Evolutionary conservation across 2,888 invertebrate species (phyloP).

Genomic region (Calameuta idolon): DNA sequence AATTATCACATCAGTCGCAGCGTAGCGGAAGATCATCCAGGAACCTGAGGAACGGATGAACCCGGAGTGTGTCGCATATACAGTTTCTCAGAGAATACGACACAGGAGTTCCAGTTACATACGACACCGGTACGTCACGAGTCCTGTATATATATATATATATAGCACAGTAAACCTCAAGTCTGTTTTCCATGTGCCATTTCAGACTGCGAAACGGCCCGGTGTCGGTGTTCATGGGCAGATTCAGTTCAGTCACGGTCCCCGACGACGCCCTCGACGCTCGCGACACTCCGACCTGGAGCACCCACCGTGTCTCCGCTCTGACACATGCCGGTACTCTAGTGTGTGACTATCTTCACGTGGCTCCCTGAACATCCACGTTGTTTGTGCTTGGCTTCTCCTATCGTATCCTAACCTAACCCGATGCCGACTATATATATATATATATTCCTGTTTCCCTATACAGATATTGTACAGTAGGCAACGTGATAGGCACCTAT

Average conservation of each 20-base stretch:
- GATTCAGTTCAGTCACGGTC: slow-evolving; percentile 63
- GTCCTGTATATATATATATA: not conserved
- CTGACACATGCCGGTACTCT: slow-evolving; percentile 39
- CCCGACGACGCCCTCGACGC: slow-evolving; percentile 52
- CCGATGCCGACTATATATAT: no score
- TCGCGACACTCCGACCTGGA: slow-evolving; percentile 50
- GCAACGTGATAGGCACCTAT: no score
- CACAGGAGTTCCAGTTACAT: slow-evolving; percentile 55
- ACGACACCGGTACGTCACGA: slow-evolving; percentile 30
- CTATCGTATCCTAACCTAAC: not conserved
- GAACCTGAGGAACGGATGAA: no score
- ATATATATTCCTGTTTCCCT: no score
- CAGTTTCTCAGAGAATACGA: slow-evolving; percentile 57
- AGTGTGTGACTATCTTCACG: slow-evolving; percentile 1
- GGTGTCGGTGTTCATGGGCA: slow-evolving; percentile 57
- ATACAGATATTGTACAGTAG: no score
- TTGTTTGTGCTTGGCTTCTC: not conserved
- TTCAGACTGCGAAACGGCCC: slow-evolving; percentile 13
- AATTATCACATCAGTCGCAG: no score
- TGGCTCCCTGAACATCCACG: not conserved
- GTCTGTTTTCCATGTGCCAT: no score
- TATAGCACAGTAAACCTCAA: no score
- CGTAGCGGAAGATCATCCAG: no score
- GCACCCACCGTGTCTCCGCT: slow-evolving; percentile 66
- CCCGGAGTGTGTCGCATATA: slow-evolving; percentile 37